These are phyloP conservation scores for Mycetomoellerius zeteki DNA, from an alignment of 1,140 invertebrate species.

Conservation along the genomic window DNA sequence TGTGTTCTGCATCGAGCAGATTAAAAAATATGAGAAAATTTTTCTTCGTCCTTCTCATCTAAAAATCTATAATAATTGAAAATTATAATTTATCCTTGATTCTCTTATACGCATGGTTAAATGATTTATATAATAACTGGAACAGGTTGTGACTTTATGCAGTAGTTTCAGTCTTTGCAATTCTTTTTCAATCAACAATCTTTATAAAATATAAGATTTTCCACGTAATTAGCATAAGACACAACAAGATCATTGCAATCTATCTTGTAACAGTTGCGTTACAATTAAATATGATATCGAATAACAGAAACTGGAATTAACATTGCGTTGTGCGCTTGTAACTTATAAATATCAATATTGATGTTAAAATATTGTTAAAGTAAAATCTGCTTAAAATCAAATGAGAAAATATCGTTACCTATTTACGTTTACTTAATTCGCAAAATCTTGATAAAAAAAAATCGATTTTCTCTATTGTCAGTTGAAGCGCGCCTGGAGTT, in stretches of 20 bases:
- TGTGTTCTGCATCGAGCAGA: background rate
- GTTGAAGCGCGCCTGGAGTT: background rate
- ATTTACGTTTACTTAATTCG: background rate
- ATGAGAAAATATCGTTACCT: background rate
- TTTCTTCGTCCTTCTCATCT: background rate
- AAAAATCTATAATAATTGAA: constrained; percentile 9
- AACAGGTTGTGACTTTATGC: background rate
- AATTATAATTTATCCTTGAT: constrained; percentile 30
- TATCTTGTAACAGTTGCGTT: background rate
- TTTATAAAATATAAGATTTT: background rate
- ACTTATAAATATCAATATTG: background rate
- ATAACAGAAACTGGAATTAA: background rate
- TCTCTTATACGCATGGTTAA: background rate
- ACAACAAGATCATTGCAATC: background rate
- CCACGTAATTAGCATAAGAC: background rate
- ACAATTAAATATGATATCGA: background rate
- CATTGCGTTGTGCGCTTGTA: background rate
- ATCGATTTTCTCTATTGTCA: background rate
- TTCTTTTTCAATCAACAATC: background rate
- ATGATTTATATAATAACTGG: constrained; percentile 2
- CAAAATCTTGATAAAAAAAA: background rate
- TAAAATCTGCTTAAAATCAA: background rate
- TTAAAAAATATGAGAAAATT: background rate
- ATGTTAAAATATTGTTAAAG: background rate
- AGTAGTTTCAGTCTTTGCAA: constrained; percentile 5